A percentile compares a stretch with the other conserved stretches of the same genome.
Conservation (phyloP, 2,797 vertebrate species). For the Characodon lateralis region DNA sequence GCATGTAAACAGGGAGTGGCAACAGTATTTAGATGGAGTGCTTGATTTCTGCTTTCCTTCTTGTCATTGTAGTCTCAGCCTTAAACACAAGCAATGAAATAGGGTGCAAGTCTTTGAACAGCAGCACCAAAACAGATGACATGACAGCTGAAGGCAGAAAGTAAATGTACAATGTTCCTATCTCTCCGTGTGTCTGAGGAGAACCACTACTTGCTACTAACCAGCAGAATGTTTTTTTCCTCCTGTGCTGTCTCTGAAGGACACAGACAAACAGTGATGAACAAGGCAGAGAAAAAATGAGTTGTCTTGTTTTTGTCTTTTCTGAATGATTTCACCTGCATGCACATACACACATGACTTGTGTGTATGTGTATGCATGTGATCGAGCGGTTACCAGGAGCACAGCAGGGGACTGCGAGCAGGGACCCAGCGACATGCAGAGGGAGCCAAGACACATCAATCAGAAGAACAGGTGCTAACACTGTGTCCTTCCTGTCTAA, state of each 20-base stretch:
- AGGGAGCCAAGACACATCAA: constrained; percentile 61
- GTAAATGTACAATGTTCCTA: constrained; percentile 45
- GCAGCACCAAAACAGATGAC: constrained; percentile 47
- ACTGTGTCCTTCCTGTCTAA: constrained; percentile 38
- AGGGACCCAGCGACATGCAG: constrained; percentile 44
- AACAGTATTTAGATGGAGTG: constrained; percentile 13
- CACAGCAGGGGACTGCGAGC: constrained; percentile 33
- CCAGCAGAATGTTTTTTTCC: constrained; percentile 41
- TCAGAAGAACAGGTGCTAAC: constrained; percentile 62
- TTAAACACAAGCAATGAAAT: constrained; percentile 45
- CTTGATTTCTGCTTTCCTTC: constrained; percentile 32
- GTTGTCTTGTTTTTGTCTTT: constrained; percentile 33
- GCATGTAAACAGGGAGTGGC: constrained; percentile 33
- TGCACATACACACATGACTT: neutral
- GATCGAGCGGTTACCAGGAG: constrained; percentile 24
- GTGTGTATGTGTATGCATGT: constrained; percentile 5
- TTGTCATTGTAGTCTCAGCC: constrained; percentile 35
- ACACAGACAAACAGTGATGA: constrained; percentile 21
- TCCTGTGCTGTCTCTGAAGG: constrained; percentile 41
- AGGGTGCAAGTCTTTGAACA: constrained; percentile 44
- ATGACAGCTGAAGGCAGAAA: constrained; percentile 60
- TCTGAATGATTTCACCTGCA: constrained; percentile 18
- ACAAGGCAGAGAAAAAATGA: constrained; percentile 7
- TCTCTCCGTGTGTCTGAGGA: constrained; percentile 43
- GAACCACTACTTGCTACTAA: constrained; percentile 46